A percentile compares a stretch with the other conserved stretches of the same genome.
phyloP scores from a whole-genome alignment of 1,140 invertebrate species.

The Dreissena rostriformis region DNA sequence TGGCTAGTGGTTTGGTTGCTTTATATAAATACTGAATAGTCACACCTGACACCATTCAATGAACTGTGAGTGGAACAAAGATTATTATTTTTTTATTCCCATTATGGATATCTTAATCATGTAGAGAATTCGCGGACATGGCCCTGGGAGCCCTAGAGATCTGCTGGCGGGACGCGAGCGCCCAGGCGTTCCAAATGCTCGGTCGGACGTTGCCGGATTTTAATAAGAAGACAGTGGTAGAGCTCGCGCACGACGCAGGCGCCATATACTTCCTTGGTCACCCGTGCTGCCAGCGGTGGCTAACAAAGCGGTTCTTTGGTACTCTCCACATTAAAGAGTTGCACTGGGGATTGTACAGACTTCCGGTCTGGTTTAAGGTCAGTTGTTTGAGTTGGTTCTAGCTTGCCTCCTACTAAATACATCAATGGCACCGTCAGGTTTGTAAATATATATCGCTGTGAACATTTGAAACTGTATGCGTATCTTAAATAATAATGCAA shows the following conservation, averaged over 20 bases:
- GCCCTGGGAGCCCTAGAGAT: conserved; percentile 80
- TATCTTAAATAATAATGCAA: too few relatives aligned
- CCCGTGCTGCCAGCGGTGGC: conserved; percentile 81
- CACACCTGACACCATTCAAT: too few relatives aligned
- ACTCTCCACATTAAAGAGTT: conserved; percentile 78
- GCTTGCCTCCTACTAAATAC: too few relatives aligned
- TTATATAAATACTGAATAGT: conserved; percentile 14
- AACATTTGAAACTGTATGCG: too few relatives aligned
- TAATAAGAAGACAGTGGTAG: conserved; percentile 75
- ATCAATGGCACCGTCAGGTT: too few relatives aligned
- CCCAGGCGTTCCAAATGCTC: conserved; percentile 78
- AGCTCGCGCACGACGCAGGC: conserved; percentile 74
- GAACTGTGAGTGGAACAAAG: too few relatives aligned
- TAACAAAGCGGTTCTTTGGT: conserved; percentile 78
- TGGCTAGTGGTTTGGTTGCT: conserved; percentile 3
- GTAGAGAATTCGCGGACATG: conserved; percentile 79
- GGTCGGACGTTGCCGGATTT: conserved; percentile 78
- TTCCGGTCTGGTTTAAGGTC: conserved; percentile 80
- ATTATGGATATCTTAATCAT: not conserved
- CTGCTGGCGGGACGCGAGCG: conserved; percentile 75
- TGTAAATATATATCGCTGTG: too few relatives aligned
- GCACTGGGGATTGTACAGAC: conserved; percentile 69
- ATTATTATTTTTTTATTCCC: too few relatives aligned
- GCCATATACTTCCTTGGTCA: conserved; percentile 80
- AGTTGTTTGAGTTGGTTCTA: not conserved